A percentile compares a stretch with the other conserved stretches of the same genome.
phyloP scores from a whole-genome alignment of 2,888 invertebrate species.

The Prenolepis imparis region DNA sequence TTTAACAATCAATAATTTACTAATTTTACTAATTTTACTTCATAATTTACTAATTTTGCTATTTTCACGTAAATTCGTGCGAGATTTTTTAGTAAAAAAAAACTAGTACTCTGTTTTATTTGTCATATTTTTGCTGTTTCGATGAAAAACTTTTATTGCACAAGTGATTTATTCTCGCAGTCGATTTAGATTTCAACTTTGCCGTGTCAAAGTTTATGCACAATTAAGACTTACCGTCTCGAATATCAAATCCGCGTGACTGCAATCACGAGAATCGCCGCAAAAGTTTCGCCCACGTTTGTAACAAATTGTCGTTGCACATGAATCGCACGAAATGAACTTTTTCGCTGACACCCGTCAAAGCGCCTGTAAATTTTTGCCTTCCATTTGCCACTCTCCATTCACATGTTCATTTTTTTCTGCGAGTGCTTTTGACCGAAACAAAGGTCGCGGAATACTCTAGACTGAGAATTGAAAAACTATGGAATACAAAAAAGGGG shows the following conservation, averaged over 20 bases:
- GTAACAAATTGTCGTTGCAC: slow-evolving; percentile 47
- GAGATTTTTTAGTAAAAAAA: background rate
- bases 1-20: background rate
- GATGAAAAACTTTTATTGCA: background rate
- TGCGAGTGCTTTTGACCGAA: background rate
- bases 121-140: background rate
- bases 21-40: background rate
- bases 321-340: slow-evolving; percentile 45
- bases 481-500: slow-evolving; percentile 11
- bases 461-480: slow-evolving; percentile 30
- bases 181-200: slow-evolving; percentile 47
- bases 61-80: background rate
- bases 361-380: slow-evolving; percentile 39
- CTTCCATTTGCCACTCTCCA: slow-evolving; percentile 25
- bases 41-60: background rate
- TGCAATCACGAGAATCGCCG: slow-evolving; percentile 27
- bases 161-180: slow-evolving; percentile 30
- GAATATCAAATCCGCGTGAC: slow-evolving; percentile 37
- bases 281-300: slow-evolving; percentile 35
- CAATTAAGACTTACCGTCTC: slow-evolving; percentile 6
- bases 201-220: slow-evolving; percentile 31
- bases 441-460: slow-evolving; percentile 20
- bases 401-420: slow-evolving; percentile 13
- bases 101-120: background rate
- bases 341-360: slow-evolving; percentile 11